Conservation (phyloP, 2,113 vertebrate genomes). For the Nycticorax nycticorax region DNA sequence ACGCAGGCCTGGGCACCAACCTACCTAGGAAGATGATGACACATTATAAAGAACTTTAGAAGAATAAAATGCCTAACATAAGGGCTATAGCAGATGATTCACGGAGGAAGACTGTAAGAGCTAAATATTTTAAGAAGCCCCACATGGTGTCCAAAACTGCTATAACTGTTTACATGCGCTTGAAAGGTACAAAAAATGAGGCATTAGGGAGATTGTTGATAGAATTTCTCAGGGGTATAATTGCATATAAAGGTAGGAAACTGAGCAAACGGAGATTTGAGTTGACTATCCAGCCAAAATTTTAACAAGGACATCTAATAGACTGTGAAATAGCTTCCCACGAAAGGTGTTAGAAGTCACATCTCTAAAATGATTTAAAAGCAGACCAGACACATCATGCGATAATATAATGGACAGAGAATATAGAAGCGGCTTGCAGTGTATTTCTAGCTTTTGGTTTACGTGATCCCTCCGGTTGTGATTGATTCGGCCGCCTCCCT, state of each 20-base stretch:
- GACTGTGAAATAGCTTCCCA: conserved; percentile 61
- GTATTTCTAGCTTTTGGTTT: background rate
- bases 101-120: background rate
- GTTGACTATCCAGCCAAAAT: conserved; percentile 36
- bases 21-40: background rate
- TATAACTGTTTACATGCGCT: background rate
- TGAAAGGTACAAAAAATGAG: conserved; percentile 1
- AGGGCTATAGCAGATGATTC: background rate
- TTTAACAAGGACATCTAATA: conserved; percentile 51
- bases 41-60: conserved; percentile 12
- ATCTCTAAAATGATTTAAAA: conserved; percentile 49
- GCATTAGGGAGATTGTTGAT: background rate
- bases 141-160: background rate
- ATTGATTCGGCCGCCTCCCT: fast-evolving
- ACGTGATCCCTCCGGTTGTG: background rate
- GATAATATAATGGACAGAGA: background rate
- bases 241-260: conserved; percentile 41
- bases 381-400: background rate
- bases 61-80: background rate
- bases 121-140: background rate
- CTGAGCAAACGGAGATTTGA: background rate
- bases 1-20: background rate
- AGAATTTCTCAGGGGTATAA: conserved; percentile 10
- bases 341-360: conserved; percentile 23
- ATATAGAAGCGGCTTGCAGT: background rate